Evolutionary conservation across 2,113 vertebrate genomes (phyloP), one percentile per base, ranked within the genome.

Genomic region (Orientallactaga bullata): DNA sequence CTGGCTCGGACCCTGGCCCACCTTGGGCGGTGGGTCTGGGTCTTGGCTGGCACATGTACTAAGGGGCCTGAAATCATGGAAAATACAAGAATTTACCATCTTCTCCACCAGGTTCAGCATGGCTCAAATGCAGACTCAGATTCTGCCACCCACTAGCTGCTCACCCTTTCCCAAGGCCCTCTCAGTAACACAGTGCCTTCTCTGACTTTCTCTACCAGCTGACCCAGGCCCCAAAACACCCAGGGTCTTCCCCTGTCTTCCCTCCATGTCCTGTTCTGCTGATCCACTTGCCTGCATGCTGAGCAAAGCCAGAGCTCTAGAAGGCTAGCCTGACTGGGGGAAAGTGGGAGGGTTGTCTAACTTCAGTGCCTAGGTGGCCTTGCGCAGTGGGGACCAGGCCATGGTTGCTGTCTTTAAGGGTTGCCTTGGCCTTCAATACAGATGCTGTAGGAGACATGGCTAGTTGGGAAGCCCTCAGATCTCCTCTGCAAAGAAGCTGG

Each of bases 11-110:
- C 95, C 74, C 81, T n/a, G 3, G 94, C 87, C 93, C 97, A 93
- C 95, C 93, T 94, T 86, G 93, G 95, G 91, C 7, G 91, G 73
- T 94, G 97, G 96, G 97, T 78, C 96, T 83, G 91, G 94, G 93
- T 91, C 92, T 81, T n/a, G 83, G 89, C 93, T 95, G 95, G 93
- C 94, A 60, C 1, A 0, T 30, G n/a, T 61, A 71, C 91, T 76
- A 12, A 77, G 85, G 65, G 76, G 72, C 80, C 91, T 95, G 96
- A 96, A 95, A 95, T 95, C 94, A 95, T 94, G 96, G 95, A 97
- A 96, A 96, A 93, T 78, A 58, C 30, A 2, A 89, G 73, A 81
- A 76, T 89, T 94, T 87, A 90, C 89, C 85, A 65, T 89, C 88
- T 84, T 47, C 88, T 71, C 7, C 89, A 90, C 87, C 95, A 88